Conservation (phyloP, 1,140 invertebrate species). For the Drosophila punjabiensis region DNA sequence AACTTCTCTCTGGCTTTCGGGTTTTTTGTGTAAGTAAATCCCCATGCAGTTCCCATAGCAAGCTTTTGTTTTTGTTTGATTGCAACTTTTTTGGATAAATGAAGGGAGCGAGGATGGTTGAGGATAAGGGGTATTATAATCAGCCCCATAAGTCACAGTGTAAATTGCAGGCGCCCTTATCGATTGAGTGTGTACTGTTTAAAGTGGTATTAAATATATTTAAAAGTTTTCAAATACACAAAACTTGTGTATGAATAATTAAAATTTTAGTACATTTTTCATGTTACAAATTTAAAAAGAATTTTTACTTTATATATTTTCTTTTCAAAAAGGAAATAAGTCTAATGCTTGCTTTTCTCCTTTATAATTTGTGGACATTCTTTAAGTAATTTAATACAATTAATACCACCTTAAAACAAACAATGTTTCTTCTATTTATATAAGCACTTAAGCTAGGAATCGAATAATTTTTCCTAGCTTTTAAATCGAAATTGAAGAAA, state of each 20-base stretch:
- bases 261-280: neutral
- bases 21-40: constrained; percentile 32
- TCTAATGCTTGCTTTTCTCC: neutral
- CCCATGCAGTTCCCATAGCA: constrained; percentile 21
- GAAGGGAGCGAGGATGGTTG: neutral
- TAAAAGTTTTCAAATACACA: no score
- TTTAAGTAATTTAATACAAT: neutral
- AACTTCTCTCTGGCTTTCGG: constrained; percentile 48
- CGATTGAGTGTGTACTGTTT: constrained; percentile 3
- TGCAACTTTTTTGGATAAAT: constrained; percentile 29
- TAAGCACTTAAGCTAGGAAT: neutral
- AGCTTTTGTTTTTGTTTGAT: constrained; percentile 23
- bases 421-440: neutral
- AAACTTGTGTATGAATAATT: neutral
- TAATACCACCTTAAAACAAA: constrained; percentile 4
- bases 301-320: neutral
- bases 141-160: constrained; percentile 17
- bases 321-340: neutral
- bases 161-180: neutral
- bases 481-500: neutral
- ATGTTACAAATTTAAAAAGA: neutral
- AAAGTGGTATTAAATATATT: constrained; percentile 6
- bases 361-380: neutral
- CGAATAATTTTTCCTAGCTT: neutral
- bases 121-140: neutral